Conservation (phyloP, 92 coral and sea anemone species). For the Virgularia gustaviana region DNA sequence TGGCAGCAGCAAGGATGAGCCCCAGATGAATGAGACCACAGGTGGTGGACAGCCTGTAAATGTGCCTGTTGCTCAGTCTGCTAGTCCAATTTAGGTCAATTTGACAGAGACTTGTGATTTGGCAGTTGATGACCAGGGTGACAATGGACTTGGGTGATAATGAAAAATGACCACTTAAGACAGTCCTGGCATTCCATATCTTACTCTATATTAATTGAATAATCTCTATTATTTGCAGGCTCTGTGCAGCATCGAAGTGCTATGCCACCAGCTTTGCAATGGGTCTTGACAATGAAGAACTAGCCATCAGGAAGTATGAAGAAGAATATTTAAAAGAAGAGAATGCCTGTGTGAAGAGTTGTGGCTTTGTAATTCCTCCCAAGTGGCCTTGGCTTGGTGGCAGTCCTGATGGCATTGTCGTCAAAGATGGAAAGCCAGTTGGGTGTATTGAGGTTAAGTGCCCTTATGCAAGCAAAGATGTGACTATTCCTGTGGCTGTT, state of each 20-base stretch:
- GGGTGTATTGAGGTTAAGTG: constrained; percentile 56
- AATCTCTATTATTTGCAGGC: too few species aligned
- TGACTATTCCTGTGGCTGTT: constrained; percentile 43
- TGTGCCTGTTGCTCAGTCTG: too few species aligned
- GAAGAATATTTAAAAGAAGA: background rate
- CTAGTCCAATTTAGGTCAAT: too few species aligned
- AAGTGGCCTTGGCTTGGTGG: constrained; percentile 49
- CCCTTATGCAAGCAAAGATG: constrained; percentile 35
- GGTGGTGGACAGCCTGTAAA: too few species aligned
- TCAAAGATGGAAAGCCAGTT: constrained; percentile 29
- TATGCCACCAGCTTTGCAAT: too few species aligned
- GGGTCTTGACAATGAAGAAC: constrained; percentile 52
- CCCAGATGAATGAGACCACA: background rate
- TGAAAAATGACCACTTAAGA: too few species aligned
- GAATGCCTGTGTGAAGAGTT: constrained; percentile 13
- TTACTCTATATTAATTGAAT: too few species aligned
- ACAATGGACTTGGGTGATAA: too few species aligned
- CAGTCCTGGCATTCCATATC: too few species aligned
- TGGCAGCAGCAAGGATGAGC: background rate
- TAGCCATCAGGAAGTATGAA: constrained; percentile 30
- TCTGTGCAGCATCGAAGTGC: too few species aligned
- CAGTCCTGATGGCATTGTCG: constrained; percentile 57
- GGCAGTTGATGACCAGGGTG: too few species aligned
- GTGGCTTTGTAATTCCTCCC: constrained; percentile 45
- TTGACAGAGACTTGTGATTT: too few species aligned